These are phyloP conservation scores for Notothenia rossii DNA, from an alignment of 2,113 vertebrate genomes.

Conservation along the genomic window DNA sequence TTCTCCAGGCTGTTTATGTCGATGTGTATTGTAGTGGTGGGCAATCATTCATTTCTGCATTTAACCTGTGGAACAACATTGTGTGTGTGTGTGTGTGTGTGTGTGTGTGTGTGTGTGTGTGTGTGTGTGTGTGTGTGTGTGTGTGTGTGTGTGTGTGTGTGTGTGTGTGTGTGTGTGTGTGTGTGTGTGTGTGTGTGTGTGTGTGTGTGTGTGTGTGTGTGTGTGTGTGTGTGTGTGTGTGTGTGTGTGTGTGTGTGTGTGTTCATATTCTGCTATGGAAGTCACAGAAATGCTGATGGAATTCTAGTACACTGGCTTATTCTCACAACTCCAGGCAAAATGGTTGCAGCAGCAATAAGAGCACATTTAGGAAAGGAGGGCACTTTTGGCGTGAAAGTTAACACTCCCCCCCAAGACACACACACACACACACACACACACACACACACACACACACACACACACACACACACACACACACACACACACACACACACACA, in stretches of 20 bases:
- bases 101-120: slow-evolving; percentile 41
- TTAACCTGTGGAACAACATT: slow-evolving; percentile 71
- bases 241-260: slow-evolving; percentile 37
- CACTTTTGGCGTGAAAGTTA: slow-evolving; percentile 69
- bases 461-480: not conserved
- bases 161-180: slow-evolving; percentile 33
- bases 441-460: not conserved
- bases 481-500: slow-evolving; percentile 36
- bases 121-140: slow-evolving; percentile 38
- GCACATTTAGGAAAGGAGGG: slow-evolving; percentile 83
- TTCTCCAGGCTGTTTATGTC: slow-evolving; percentile 82
- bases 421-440: too few species aligned
- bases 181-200: slow-evolving; percentile 39
- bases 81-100: slow-evolving; percentile 29
- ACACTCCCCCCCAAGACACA: not conserved
- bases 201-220: slow-evolving; percentile 36
- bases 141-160: slow-evolving; percentile 36
- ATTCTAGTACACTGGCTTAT: slow-evolving; percentile 60
- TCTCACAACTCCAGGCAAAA: slow-evolving; percentile 63
- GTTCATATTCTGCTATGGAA: slow-evolving; percentile 7
- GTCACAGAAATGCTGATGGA: slow-evolving; percentile 68
- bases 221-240: slow-evolving; percentile 40
- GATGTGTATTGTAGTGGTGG: slow-evolving; percentile 78
- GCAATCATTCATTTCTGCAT: slow-evolving; percentile 73
- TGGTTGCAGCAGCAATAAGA: slow-evolving; percentile 63